Evolutionary conservation across 1,140 invertebrate species (phyloP), one percentile per base, ranked within the genome.

Genomic region (Rhyacophila brunnea): DNA sequence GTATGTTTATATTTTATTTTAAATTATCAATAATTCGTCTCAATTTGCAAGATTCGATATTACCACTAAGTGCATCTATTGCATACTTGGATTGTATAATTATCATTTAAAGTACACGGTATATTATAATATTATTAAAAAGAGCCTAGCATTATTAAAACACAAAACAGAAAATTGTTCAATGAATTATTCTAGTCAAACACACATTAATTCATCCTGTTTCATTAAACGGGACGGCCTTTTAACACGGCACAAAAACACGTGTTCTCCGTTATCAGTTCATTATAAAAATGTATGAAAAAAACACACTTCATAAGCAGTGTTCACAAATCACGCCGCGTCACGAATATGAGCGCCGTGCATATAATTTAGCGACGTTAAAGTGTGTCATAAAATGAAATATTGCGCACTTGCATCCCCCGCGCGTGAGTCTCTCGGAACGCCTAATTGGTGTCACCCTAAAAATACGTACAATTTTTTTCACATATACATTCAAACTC

Each of bases 371-470:
- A 57, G 43, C 43, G 15, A 55, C 23, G 23, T 55, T 45, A 36
- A 36, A 46, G 18, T 23, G 19, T 57, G 46, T 19, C 45, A 28
- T 15, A 34, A 48, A 47, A 49, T 57, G 54, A 57, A 57, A 57
- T 57, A 57, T 28, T 34, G 34, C 52, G 36, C 43, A 35, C 32
- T 36, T 18, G 38, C 32, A 46, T 18, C 52, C 52, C 52, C 46
- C 17, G 36, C 35, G n/a, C n/a, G 38, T 48, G 34, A 19, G 14
- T 28, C 45, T 15, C 19, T 48, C 45, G 45, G 32, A 45, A 48
- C 32, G 45, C 46, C 46, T 57, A 57, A 57, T 57, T 57, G 44
- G 45, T 48, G 54, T 57, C 54, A 57, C 54, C 54, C 54, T 48
- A 38, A 49, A 23, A 48, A 15, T 40, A 40, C 11, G 11, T 15